Conservation (phyloP, 2,797 vertebrate genomes). For the Telmatherina bonti region DNA sequence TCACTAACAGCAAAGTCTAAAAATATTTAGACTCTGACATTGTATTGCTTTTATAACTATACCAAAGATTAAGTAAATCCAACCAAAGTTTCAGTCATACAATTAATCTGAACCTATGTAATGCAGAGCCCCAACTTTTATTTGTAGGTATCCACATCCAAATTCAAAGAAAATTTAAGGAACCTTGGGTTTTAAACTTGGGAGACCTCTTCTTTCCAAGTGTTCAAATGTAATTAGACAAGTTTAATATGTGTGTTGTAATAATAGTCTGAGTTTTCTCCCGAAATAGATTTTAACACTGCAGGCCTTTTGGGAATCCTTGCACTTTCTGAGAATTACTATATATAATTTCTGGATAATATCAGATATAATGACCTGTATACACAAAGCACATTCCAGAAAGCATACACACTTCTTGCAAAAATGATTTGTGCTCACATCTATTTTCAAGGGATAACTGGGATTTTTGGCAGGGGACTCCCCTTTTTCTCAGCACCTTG, state of each 20-base stretch:
- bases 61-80: no score
- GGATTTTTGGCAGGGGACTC: conserved; percentile 24
- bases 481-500: conserved; percentile 14
- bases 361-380: conserved; percentile 3
- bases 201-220: background rate
- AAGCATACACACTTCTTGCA: conserved; percentile 18
- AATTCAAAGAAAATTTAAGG: background rate
- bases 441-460: conserved; percentile 27
- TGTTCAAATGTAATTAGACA: background rate
- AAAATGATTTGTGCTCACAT: conserved; percentile 9
- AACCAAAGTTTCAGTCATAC: background rate
- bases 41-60: background rate
- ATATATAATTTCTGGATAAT: background rate
- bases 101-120: background rate
- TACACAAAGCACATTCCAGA: background rate
- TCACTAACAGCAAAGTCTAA: background rate
- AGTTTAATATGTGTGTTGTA: background rate
- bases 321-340: conserved; percentile 1
- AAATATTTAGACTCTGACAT: background rate
- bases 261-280: background rate
- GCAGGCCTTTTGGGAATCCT: background rate
- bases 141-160: background rate
- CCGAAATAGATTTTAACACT: background rate
- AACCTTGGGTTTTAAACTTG: background rate
- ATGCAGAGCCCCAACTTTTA: background rate